These are phyloP conservation scores for Bovichtus diacanthus DNA, from an alignment of 2,797 vertebrate genomes.

Conservation along the genomic window DNA sequence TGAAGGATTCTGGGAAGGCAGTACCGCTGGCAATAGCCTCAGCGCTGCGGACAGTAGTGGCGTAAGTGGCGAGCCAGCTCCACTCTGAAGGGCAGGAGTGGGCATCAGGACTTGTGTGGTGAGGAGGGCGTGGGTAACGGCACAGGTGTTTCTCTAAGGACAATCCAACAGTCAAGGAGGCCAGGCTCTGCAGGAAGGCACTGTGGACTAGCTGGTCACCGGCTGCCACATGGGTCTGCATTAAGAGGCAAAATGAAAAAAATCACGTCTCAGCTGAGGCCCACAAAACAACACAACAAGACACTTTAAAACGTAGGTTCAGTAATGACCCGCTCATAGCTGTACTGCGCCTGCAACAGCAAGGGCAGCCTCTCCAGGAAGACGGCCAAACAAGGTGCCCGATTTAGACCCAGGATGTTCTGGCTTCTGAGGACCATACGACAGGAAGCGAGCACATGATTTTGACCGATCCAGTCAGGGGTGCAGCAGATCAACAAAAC, in stretches of 20 bases:
- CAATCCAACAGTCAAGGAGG: slow-evolving; percentile 83
- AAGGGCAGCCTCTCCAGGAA: slow-evolving; percentile 87
- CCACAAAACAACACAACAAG: background rate
- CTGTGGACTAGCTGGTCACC: slow-evolving; percentile 89
- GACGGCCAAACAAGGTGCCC: slow-evolving; percentile 87
- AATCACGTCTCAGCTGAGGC: background rate
- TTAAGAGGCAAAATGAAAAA: background rate
- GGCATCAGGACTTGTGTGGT: slow-evolving; percentile 70
- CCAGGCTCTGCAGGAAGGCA: slow-evolving; percentile 87
- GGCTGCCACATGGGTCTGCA: slow-evolving; percentile 83
- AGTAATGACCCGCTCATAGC: slow-evolving; percentile 79
- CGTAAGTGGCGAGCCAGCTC: slow-evolving; percentile 85
- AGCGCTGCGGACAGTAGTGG: slow-evolving; percentile 85
- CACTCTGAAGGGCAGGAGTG: slow-evolving; percentile 80
- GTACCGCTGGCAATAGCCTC: slow-evolving; percentile 86
- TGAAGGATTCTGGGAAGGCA: slow-evolving; percentile 85
- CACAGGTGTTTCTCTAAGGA: slow-evolving; percentile 85
- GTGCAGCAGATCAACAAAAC: slow-evolving; percentile 86
- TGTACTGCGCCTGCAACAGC: slow-evolving; percentile 86
- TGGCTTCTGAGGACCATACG: slow-evolving; percentile 85
- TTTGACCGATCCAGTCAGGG: slow-evolving; percentile 86
- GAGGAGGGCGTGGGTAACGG: slow-evolving; percentile 76
- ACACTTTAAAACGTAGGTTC: background rate
- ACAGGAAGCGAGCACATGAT: slow-evolving; percentile 86
- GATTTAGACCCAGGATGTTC: slow-evolving; percentile 86